Evolutionary conservation across 2,888 invertebrate species (phyloP), one percentile per base, ranked within the genome.

Genomic region (Leptinotarsa peninsularis): DNA sequence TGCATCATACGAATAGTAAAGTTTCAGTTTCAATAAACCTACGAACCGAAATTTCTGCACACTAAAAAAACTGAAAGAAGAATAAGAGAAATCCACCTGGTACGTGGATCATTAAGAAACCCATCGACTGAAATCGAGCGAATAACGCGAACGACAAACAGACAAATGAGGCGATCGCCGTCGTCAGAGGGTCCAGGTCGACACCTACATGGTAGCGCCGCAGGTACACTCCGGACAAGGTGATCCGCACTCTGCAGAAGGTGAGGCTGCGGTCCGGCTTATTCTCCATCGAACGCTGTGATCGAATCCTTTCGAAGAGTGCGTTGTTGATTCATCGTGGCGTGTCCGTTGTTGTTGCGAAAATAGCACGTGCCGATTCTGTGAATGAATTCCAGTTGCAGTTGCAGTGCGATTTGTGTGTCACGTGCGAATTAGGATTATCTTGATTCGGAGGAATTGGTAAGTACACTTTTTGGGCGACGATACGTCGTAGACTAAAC

Each of bases 131-230:
- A 52, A 58, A 23, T 23, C 58, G 58, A 58, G 14, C 23, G 49
- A 72, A 52, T 23, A 66, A 66, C 58, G 10, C 70, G 52, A 63
- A 58, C 63, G 56, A 73, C 71, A 71, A 72, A 75, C 76, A 73
- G 73, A 79, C 75, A 74, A 72, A 77, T 73, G 72, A 71, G 71
- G 75, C 75, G 72, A 71, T 56, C 58, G 76, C 58, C 58, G 50
- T 56, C 58, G 76, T 70, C 58, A 70, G 70, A 21, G 76, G 78
- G 76, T 76, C 73, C 73, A 70, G 68, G 74, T 72, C 75, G 75
- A 76, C 80, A 80, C 80, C 80, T 79, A 79, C 80, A 76, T 77
- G 79, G 75, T 74, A 73, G 58, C 72, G 75, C 71, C 73, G 78
- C 75, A 66, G 72, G 72, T 73, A 72, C 75, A 67, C 71, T 10